These are phyloP conservation scores for Diarsia brunnea DNA, from an alignment of 2,888 invertebrate species.

Conservation along the genomic window DNA sequence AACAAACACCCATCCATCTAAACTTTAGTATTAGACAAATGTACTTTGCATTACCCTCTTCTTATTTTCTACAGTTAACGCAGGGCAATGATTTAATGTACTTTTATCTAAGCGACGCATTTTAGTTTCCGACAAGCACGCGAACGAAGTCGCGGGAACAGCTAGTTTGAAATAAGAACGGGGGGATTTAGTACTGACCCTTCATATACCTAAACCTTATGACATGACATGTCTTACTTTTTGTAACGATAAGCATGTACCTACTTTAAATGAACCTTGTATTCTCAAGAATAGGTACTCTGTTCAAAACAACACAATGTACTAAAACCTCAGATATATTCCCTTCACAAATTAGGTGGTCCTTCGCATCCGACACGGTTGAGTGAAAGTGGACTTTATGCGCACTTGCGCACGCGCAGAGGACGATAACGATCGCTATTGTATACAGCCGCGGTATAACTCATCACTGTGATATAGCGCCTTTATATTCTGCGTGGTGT, in stretches of 20 bases:
- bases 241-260: neutral
- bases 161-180: too few relatives aligned
- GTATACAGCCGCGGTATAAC: conserved; percentile 60
- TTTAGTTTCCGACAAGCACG: too few relatives aligned
- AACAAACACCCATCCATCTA: too few relatives aligned
- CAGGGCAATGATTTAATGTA: too few relatives aligned
- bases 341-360: conserved; percentile 58
- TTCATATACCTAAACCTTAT: too few relatives aligned
- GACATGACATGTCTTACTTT: too few relatives aligned
- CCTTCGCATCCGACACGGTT: conserved; percentile 55
- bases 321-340: conserved; percentile 8
- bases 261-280: neutral
- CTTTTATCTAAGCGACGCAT: too few relatives aligned
- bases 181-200: too few relatives aligned
- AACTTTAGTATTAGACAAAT: too few relatives aligned
- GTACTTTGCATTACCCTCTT: too few relatives aligned
- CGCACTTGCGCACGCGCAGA: conserved; percentile 56
- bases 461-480: conserved; percentile 64
- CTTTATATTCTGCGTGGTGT: conserved; percentile 35
- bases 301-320: conserved; percentile 22
- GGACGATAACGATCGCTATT: conserved; percentile 69
- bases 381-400: conserved; percentile 62
- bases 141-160: too few relatives aligned
- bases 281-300: neutral
- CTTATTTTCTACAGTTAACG: too few relatives aligned